These are phyloP conservation scores for Staurois parvus DNA, from an alignment of 2,797 vertebrate genomes.

Conservation along the genomic window DNA sequence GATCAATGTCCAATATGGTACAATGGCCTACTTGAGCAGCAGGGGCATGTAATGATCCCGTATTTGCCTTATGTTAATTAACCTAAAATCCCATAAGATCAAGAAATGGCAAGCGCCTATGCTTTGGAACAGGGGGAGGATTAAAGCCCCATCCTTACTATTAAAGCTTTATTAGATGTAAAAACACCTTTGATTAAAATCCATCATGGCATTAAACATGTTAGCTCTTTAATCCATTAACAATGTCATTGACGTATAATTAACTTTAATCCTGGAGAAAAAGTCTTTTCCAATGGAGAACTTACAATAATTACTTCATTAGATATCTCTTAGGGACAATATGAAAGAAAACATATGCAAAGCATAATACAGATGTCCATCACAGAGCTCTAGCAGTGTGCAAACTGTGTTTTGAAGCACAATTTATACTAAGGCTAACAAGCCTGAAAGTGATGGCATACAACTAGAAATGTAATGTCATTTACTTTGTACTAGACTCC, in stretches of 20 bases:
- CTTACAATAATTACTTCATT: neutral
- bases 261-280: conserved; percentile 44
- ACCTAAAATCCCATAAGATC: neutral
- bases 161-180: neutral
- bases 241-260: conserved; percentile 42
- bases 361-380: neutral
- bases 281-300: neutral
- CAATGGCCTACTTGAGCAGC: neutral
- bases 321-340: conserved; percentile 17
- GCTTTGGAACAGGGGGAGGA: neutral
- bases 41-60: neutral
- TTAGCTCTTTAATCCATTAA: conserved; percentile 27
- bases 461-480: conserved; percentile 33
- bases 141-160: neutral
- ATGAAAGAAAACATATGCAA: conserved; percentile 13
- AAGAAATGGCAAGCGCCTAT: neutral
- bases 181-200: neutral
- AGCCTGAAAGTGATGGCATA: conserved; percentile 25
- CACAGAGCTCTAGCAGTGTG: neutral
- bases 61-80: neutral
- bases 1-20: too few relatives aligned
- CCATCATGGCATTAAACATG: neutral
- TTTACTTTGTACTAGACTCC: conserved; percentile 39
- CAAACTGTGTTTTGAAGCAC: neutral
- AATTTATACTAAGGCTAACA: conserved; percentile 24